phyloP scores from a whole-genome alignment of 2,797 vertebrate genomes.

The Scolopax rusticola region DNA sequence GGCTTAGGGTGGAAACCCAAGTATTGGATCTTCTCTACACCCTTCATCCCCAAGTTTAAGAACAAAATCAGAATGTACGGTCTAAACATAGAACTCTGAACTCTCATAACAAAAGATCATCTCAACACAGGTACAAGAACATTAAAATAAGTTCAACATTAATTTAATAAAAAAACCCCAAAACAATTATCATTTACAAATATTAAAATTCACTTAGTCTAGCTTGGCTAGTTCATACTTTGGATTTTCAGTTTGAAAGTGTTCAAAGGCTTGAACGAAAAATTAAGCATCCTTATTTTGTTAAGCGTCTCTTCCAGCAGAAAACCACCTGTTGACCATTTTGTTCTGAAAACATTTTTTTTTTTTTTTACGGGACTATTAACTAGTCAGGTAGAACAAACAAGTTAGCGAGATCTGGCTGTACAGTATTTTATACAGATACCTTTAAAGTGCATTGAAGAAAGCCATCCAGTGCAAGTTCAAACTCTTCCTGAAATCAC shows the following conservation, averaged over 20 bases:
- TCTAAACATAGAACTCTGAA: neutral
- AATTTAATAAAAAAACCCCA: neutral
- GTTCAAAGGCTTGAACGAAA: neutral
- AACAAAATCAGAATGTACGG: neutral
- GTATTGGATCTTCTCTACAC: neutral
- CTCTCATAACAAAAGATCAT: neutral
- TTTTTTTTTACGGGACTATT: neutral
- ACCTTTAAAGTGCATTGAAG: slow-evolving; percentile 36
- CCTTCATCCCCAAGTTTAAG: neutral
- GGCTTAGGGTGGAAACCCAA: neutral
- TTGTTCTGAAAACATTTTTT: neutral
- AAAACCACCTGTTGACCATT: neutral
- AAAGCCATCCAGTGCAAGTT: slow-evolving; percentile 29
- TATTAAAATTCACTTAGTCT: slow-evolving; percentile 38
- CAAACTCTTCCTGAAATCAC: neutral
- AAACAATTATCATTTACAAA: slow-evolving; percentile 33
- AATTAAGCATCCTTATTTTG: slow-evolving; percentile 21
- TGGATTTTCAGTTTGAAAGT: slow-evolving; percentile 17
- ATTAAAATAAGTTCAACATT: slow-evolving; percentile 24
- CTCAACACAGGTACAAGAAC: neutral
- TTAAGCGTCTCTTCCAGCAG: neutral
- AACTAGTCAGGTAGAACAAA: neutral
- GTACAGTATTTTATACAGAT: slow-evolving; percentile 25
- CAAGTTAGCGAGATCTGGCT: neutral
- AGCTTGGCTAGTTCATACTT: slow-evolving; percentile 12